Conservation (phyloP, 2,113 vertebrate genomes). For the Callocephalon fimbriatum region DNA sequence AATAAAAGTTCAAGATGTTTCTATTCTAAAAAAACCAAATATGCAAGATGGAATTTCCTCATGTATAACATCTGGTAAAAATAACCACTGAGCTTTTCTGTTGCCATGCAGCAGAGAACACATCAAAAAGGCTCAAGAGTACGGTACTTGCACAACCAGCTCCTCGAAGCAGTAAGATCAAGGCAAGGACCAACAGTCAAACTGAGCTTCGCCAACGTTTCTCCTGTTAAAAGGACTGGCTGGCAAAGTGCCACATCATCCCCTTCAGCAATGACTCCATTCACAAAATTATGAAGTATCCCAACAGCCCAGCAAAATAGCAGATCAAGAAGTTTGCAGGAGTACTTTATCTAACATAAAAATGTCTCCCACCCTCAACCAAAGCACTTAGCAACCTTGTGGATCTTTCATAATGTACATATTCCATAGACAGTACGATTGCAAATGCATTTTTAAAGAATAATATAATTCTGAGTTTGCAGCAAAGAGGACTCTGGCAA, state of each 20-base stretch:
- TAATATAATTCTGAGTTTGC: background rate
- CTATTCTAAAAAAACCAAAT: background rate
- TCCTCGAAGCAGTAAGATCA: background rate
- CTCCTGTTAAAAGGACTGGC: background rate
- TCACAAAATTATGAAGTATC: background rate
- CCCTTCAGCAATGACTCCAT: background rate
- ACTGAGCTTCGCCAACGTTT: background rate
- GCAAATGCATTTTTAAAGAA: background rate
- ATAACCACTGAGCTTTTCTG: background rate
- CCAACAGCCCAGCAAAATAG: background rate
- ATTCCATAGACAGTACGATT: background rate
- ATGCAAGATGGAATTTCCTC: conserved; percentile 38
- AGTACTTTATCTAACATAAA: background rate
- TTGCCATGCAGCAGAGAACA: background rate
- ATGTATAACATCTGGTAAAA: conserved; percentile 35
- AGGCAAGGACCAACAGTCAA: background rate
- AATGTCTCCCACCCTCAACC: background rate
- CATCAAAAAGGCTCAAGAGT: background rate
- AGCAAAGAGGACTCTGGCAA: background rate
- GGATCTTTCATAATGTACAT: background rate
- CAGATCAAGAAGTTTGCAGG: background rate
- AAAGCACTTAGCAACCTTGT: background rate
- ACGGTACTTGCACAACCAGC: background rate
- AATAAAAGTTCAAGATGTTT: conserved; percentile 32
- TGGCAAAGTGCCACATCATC: background rate